Evolutionary conservation across 2,113 vertebrate species (phyloP).

Genomic region (Mustela nigripes): DNA sequence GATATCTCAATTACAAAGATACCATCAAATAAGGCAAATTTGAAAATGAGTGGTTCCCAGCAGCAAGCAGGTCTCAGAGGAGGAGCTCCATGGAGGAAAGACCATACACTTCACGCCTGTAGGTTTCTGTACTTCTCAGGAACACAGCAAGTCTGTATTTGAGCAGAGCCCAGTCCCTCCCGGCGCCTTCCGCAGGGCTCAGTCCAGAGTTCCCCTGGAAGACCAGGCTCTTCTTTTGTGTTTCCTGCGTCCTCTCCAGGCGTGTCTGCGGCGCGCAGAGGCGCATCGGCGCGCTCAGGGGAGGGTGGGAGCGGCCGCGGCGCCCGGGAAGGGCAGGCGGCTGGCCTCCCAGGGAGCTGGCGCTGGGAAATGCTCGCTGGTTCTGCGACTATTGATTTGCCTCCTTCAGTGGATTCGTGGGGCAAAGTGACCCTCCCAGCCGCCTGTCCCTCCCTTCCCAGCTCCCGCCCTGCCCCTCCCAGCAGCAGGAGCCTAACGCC

Average conservation of each 20-base stretch:
- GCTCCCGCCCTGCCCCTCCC: not conserved
- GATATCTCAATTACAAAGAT: slow-evolving; percentile 21
- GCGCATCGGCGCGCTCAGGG: not conserved
- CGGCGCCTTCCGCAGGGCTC: fast-evolving
- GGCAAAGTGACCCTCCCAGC: slow-evolving; percentile 49
- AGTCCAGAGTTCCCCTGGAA: fast-evolving
- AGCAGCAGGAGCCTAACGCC: slow-evolving; percentile 31
- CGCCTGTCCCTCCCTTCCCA: slow-evolving; percentile 11
- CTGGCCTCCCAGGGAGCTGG: not conserved
- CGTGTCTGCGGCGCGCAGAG: not conserved
- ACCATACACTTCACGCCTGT: not conserved
- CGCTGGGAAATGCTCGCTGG: not conserved
- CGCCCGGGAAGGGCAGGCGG: not conserved
- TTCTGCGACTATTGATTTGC: slow-evolving; percentile 60
- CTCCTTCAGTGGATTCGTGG: slow-evolving; percentile 50
- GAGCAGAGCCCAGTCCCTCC: not conserved
- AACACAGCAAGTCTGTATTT: not conserved
- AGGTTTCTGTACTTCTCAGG: not conserved
- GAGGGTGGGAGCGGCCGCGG: not conserved
- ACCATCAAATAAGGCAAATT: not conserved
- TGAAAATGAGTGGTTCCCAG: fast-evolving
- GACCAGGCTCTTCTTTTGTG: slow-evolving; percentile 61
- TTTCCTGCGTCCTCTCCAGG: slow-evolving; percentile 2
- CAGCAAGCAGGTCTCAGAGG: not conserved
- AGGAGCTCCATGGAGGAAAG: not conserved